phyloP scores from a whole-genome alignment of 2,888 invertebrate species.

The Drosophila mimetica region DNA sequence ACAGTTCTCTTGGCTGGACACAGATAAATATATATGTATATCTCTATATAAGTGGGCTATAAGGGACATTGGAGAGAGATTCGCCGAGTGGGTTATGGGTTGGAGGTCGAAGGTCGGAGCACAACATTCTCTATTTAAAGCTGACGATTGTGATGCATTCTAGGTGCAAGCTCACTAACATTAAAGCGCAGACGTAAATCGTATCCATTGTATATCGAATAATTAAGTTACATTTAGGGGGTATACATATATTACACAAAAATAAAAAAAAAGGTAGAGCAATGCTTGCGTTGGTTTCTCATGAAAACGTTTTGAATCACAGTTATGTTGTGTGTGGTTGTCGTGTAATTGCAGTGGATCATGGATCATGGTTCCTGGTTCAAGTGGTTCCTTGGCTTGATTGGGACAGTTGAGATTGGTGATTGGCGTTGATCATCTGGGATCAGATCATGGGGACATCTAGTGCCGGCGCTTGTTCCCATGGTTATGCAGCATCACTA shows the following conservation, averaged over 20 bases:
- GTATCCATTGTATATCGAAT: slow-evolving; percentile 7
- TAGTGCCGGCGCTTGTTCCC: slow-evolving; percentile 58
- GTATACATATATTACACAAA: background rate
- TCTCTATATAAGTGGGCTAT: background rate
- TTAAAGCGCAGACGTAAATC: slow-evolving; percentile 9
- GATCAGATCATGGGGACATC: background rate
- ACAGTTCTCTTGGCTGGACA: slow-evolving; percentile 25
- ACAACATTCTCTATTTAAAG: slow-evolving; percentile 42
- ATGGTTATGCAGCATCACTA: slow-evolving; percentile 78
- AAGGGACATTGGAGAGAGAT: slow-evolving; percentile 18
- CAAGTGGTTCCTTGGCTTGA: slow-evolving; percentile 20
- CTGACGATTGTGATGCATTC: slow-evolving; percentile 39
- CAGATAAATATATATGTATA: slow-evolving; percentile 3
- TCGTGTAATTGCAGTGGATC: slow-evolving; percentile 10
- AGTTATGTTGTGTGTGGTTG: slow-evolving; percentile 63
- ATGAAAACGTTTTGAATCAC: slow-evolving; percentile 72
- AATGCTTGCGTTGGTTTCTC: slow-evolving; percentile 26
- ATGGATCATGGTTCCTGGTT: background rate
- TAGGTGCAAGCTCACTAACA: slow-evolving; percentile 13
- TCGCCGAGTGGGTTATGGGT: slow-evolving; percentile 15
- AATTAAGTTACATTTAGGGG: slow-evolving; percentile 4
- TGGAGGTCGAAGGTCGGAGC: background rate
- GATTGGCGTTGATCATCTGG: background rate
- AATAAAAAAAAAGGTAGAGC: slow-evolving; percentile 26
- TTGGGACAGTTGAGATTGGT: slow-evolving; percentile 22